Percentiles rank a stretch among this genome's conserved stretches.
Evolutionary conservation across 2,113 vertebrate species (phyloP).

Genomic region (Tyto alba): DNA sequence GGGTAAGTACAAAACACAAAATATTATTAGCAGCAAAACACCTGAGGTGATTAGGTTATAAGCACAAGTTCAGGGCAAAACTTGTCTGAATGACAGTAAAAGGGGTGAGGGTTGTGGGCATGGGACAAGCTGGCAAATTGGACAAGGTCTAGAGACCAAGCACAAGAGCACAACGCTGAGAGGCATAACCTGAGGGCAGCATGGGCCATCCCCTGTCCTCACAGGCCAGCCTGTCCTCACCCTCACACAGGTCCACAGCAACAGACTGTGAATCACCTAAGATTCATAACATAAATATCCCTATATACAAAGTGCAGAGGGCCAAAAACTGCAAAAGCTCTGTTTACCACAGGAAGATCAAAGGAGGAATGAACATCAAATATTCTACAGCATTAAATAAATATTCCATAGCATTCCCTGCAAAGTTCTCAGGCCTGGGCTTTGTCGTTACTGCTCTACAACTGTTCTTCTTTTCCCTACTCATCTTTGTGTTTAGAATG

Average conservation of each 20-base stretch:
- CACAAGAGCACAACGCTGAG: not conserved
- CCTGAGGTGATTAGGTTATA: not conserved
- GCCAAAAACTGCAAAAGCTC: not conserved
- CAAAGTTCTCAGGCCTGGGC: not conserved
- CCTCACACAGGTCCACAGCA: not conserved
- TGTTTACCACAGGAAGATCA: fast-evolving
- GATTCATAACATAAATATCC: not conserved
- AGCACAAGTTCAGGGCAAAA: not conserved
- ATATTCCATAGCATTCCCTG: not conserved
- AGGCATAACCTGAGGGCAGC: not conserved
- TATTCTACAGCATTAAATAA: not conserved
- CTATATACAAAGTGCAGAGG: not conserved
- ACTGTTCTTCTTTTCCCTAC: not conserved
- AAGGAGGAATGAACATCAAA: not conserved
- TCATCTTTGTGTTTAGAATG: not conserved
- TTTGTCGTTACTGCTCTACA: not conserved
- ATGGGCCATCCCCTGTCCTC: not conserved
- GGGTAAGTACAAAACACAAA: not conserved
- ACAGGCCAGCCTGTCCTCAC: not conserved
- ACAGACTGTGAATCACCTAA: not conserved
- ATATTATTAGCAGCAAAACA: not conserved
- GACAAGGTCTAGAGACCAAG: not conserved
- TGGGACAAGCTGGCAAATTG: not conserved
- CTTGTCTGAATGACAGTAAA: not conserved
- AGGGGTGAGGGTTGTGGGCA: fast-evolving